Conservation (phyloP, 1,140 invertebrate species). For the Zelostemma sp. region DNA sequence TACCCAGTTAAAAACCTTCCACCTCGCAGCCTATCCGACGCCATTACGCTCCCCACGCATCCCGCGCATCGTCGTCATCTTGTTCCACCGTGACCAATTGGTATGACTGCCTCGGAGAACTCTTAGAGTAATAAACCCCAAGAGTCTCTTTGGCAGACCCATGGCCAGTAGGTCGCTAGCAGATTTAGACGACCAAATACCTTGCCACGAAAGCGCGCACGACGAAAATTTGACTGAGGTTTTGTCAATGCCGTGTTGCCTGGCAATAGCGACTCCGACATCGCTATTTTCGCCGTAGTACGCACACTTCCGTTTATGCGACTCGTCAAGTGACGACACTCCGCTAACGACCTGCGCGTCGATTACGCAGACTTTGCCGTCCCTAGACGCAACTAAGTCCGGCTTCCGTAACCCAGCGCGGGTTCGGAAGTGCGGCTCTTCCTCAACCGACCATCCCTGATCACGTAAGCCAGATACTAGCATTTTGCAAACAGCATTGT, state of each 20-base stretch:
- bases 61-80: conserved; percentile 32
- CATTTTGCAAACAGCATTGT: conserved; percentile 39
- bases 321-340: not conserved
- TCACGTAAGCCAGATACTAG: conserved; percentile 6
- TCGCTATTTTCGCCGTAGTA: not conserved
- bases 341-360: conserved; percentile 44
- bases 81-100: conserved; percentile 37
- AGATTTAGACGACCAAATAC: conserved; percentile 26
- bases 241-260: too few relatives aligned
- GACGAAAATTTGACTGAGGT: conserved; percentile 1
- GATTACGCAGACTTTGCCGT: conserved; percentile 11
- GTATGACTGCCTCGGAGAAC: conserved; percentile 36
- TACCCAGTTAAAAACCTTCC: too few relatives aligned
- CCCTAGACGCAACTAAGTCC: conserved; percentile 30
- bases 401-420: conserved; percentile 19
- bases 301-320: not conserved
- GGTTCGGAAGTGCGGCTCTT: conserved; percentile 25
- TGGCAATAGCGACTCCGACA: not conserved
- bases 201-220: conserved; percentile 35
- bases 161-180: not conserved
- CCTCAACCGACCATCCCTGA: conserved; percentile 17
- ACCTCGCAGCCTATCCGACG: too few relatives aligned
- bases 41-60: too few relatives aligned
- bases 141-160: conserved; percentile 10
- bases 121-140: conserved; percentile 19